Base-by-base conservation (phyloP, 2,888 invertebrate genomes). In the Parapristionchus giblindavisi region DNA sequence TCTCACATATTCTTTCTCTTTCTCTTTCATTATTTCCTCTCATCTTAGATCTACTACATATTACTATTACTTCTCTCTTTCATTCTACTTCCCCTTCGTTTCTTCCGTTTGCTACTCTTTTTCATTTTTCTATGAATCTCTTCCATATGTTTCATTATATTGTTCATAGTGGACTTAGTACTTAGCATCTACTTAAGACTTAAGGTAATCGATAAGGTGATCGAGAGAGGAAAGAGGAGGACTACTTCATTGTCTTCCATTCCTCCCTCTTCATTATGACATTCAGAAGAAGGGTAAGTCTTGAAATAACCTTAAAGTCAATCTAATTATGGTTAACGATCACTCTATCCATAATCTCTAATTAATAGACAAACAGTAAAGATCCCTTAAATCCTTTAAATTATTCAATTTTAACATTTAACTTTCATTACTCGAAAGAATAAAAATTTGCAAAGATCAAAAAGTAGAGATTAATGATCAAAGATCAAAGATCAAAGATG, bases 11-110 rank as follows among this genome's bases (percentile, higher is more conserved):
- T 61, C 54, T 29, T 65, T 43, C 48, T 72, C 60, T 72, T 29
- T 56, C 56, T 32, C 56, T 32, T 38, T 38, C 58, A 24, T 29
- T 72, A 40, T 48, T 36, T 40, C 58, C 27, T 75, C 75, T 34
- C 29, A 38, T 21, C 51, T 24, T 43, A 54, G 38, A 34, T n/a
- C 43, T 48, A 34, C 27, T 34, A 36, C n/a, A 17, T 65, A 21
- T 29, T 36, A 38, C 17, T 17, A 40, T 27, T 56, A 70, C 72
- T 74, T 76, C 71, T 61, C 76, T 65, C 74, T 63, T 61, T 71
- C 75, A 70, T 61, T 52, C 68, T 70, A 51, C 74, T 54, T 63
- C 56, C 43, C 40, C 27, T 32, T 61, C 52, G 40, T 61, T 58
- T 52, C 4, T 24, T 51, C 73, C 75, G 71, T 66, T 66, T 24